Base-by-base conservation (phyloP, 1,140 invertebrate genomes). In the Drosophila gunungcola region DNA sequence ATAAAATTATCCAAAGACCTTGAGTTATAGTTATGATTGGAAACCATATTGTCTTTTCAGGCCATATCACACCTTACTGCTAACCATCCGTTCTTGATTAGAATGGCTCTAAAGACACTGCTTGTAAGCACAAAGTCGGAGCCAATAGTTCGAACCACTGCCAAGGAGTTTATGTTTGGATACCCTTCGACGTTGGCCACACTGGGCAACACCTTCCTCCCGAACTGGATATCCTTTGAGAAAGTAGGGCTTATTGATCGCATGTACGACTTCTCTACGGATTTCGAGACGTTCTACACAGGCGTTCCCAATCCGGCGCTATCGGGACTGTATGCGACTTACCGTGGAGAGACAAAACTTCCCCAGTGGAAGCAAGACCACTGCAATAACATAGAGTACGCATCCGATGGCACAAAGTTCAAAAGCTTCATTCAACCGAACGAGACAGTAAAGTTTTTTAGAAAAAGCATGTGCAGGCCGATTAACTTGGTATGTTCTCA, bases 341-440 rank as follows among this genome's bases (percentile, higher is more conserved):
- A 96, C 91, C 94, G 96, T 51, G 95, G 96, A 0, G 93, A 94
- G 9, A 94, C 94, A 3, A 94, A 95, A 61, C 92, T 97, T 11
- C 95, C 96, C 0, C 96, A 97, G 75, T 98, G 97, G 97, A 88
- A 94, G 0, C 95, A 49, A 3, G 77, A 92, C 45, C 94, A 95
- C 42, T 98, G 97, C 86, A 96, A 95, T 34, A 95, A 96, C 69
- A 95, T 98, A 12, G 94, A 95, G 53, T 94, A 95, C n/a, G 94
- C 96, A 0, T 97, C 96, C 3, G 97, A 98, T 91, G 97, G 96
- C n/a, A 95, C 95, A 5, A 97, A 97, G 90, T 97, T 97, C 86
- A 94, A 94, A 12, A 95, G 96, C 60, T 94, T 94, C 21, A 94
- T 97, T 1, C 70, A 94, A 29, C 94, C 93, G 11, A 95, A 96